Conservation (phyloP, 2,888 invertebrate species). For the Perizoma affinitatum region DNA sequence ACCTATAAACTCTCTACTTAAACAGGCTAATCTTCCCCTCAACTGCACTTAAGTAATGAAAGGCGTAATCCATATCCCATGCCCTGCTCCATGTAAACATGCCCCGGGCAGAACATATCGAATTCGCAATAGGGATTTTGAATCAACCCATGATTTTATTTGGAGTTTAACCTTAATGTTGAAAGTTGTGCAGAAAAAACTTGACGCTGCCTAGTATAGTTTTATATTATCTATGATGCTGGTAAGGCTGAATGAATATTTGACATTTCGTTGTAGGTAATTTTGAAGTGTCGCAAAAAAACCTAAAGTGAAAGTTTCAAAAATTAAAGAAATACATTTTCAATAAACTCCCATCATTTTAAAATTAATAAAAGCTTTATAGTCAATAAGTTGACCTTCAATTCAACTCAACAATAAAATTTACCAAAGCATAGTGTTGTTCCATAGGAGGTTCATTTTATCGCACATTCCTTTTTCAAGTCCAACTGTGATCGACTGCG, state of each 20-base stretch:
- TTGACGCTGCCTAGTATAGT: no score
- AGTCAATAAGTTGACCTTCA: neutral
- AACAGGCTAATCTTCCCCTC: constrained; percentile 31
- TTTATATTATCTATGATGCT: no score
- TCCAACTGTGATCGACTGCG: constrained; percentile 48
- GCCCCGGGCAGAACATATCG: constrained; percentile 48
- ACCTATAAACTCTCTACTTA: no score
- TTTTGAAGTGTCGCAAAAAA: no score
- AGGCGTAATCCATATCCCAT: constrained; percentile 36
- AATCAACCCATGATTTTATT: constrained; percentile 53
- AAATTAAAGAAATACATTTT: no score
- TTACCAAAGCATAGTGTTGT: constrained; percentile 16
- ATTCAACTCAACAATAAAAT: neutral
- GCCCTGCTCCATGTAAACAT: constrained; percentile 38
- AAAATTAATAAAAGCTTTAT: no score
- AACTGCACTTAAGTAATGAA: constrained; percentile 38
- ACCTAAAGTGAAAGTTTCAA: no score
- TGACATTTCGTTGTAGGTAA: no score
- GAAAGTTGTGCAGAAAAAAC: constrained; percentile 1
- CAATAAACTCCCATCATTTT: no score
- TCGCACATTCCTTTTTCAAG: constrained; percentile 10
- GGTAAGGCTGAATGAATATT: no score
- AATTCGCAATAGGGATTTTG: constrained; percentile 60
- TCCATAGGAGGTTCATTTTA: neutral
- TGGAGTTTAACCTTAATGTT: constrained; percentile 17